phyloP scores from a whole-genome alignment of 2,797 vertebrate species.

The Austrolebias charrua region DNA sequence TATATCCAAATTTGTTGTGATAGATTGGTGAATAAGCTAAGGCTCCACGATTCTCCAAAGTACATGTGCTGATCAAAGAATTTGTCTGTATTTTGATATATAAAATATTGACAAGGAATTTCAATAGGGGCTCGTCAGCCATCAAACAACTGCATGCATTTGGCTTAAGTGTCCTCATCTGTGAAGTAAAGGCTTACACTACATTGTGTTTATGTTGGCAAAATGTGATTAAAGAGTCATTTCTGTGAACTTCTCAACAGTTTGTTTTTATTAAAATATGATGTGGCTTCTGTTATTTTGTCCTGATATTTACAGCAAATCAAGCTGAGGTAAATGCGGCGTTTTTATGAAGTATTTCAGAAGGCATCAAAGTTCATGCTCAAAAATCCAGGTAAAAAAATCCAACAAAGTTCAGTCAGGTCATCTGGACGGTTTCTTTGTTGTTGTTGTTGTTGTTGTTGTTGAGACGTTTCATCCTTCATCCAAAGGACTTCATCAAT shows the following conservation, averaged over 20 bases:
- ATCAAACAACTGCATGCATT: neutral
- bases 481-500: no score
- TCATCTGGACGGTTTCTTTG: no score
- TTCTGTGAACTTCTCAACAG: neutral
- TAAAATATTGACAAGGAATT: constrained; percentile 28
- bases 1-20: constrained; percentile 91
- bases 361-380: no score
- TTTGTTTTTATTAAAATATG: neutral
- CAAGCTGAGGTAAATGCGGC: neutral
- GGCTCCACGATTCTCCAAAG: constrained; percentile 72
- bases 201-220: neutral
- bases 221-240: neutral
- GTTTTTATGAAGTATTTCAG: neutral
- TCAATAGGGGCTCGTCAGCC: neutral
- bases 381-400: no score
- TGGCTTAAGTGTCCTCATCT: neutral
- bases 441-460: no score
- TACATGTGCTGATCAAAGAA: constrained; percentile 58
- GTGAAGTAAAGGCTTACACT: constrained; percentile 3
- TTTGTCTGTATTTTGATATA: constrained; percentile 7
- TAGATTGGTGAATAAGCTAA: constrained; percentile 84
- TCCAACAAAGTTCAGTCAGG: no score
- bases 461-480: no score
- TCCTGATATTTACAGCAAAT: neutral
- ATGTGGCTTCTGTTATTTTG: neutral